Percentiles rank a stretch among this genome's conserved stretches.
Evolutionary conservation across 2,113 vertebrate genomes (phyloP).

Genomic region (Indri indri): DNA sequence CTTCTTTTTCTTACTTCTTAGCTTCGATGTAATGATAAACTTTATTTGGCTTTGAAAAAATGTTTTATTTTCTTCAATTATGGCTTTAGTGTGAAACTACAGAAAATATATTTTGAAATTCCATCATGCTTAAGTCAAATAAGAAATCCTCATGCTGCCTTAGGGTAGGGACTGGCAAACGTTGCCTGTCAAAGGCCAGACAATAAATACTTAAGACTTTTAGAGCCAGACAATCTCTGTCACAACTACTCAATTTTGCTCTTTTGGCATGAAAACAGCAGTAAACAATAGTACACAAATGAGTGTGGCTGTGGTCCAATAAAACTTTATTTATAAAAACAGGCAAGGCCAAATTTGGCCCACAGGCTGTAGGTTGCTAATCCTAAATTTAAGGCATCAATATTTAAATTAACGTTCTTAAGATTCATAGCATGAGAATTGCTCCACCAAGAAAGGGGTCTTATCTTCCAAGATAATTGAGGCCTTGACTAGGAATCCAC

Average conservation of each 20-base stretch:
- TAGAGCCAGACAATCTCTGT: not conserved
- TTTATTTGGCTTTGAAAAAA: constrained; percentile 67
- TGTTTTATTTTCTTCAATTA: constrained; percentile 51
- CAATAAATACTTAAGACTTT: not conserved
- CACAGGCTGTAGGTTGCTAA: not conserved
- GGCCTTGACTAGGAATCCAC: not conserved
- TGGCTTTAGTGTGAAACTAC: constrained; percentile 69
- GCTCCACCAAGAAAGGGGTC: not conserved
- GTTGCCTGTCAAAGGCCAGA: not conserved
- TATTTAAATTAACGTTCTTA: not conserved
- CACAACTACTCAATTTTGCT: not conserved
- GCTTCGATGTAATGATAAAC: constrained; percentile 61
- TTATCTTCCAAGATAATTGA: not conserved
- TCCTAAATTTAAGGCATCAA: not conserved
- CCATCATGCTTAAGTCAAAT: not conserved
- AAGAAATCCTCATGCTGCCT: not conserved
- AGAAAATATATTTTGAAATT: constrained; percentile 14
- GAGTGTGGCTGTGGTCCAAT: not conserved
- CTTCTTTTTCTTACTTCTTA: constrained; percentile 57
- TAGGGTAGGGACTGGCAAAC: not conserved
- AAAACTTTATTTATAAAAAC: constrained; percentile 18
- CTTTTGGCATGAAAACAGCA: not conserved
- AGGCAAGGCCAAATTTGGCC: not conserved
- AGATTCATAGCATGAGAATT: not conserved
- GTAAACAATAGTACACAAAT: constrained; percentile 13